A percentile compares a stretch with the other conserved stretches of the same genome.
Conservation (phyloP, 2,888 invertebrate species). For the Eupithecia inturbata region DNA sequence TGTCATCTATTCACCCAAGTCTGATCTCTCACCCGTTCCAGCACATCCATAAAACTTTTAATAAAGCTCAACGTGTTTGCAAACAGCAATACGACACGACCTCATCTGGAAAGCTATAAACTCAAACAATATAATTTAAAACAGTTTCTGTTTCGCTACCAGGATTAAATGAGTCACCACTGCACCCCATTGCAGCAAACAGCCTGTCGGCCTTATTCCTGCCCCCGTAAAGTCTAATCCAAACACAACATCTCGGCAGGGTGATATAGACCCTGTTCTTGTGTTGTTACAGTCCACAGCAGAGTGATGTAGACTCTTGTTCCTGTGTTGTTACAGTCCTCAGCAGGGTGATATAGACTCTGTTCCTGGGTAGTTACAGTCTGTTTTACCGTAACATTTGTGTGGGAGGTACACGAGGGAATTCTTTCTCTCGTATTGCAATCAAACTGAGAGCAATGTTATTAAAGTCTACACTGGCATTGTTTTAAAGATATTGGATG, state of each 20-base stretch:
- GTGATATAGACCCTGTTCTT: slow-evolving; percentile 15
- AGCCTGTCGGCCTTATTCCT: slow-evolving; percentile 15
- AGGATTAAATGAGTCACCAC: slow-evolving; percentile 41
- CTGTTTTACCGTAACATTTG: slow-evolving; percentile 22
- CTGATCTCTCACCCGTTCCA: background rate
- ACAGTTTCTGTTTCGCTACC: slow-evolving; percentile 32
- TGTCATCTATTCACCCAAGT: background rate
- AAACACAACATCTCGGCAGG: slow-evolving; percentile 11
- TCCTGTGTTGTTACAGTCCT: slow-evolving; percentile 11
- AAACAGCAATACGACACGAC: slow-evolving; percentile 19
- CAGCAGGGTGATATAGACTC: slow-evolving; percentile 3
- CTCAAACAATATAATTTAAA: slow-evolving; percentile 34
- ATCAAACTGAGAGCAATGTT: slow-evolving; percentile 48
- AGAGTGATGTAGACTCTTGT: background rate
- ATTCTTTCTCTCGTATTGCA: slow-evolving; percentile 35
- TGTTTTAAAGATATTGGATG: slow-evolving; percentile 35
- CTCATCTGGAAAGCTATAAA: slow-evolving; percentile 37
- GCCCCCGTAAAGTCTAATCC: slow-evolving; percentile 22
- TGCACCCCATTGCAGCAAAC: slow-evolving; percentile 39
- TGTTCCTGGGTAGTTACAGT: slow-evolving; percentile 19
- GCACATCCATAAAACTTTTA: slow-evolving; percentile 28
- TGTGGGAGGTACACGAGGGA: slow-evolving; percentile 26
- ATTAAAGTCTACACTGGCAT: slow-evolving; percentile 40
- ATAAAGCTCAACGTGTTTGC: slow-evolving; percentile 30
- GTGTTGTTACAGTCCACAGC: slow-evolving; percentile 11